Conservation (phyloP, 2,888 invertebrate genomes). For the Lasioglossum lativentre region DNA sequence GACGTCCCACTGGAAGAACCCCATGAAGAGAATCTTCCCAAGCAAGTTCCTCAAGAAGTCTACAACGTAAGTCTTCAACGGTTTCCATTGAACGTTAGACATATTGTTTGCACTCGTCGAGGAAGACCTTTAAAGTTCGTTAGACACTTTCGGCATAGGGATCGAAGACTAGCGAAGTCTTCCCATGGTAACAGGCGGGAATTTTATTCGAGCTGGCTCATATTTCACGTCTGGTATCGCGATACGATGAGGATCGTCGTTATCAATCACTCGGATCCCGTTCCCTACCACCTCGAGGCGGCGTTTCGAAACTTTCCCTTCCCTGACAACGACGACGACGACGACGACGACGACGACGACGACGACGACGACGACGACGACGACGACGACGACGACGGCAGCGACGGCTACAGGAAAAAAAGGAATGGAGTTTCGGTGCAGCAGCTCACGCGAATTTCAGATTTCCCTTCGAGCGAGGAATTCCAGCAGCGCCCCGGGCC, state of each 20-base stretch:
- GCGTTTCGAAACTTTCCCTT: constrained; percentile 59
- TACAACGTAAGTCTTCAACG: background rate
- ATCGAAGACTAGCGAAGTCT: constrained; percentile 64
- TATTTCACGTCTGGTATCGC: constrained; percentile 62
- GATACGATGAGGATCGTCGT: constrained; percentile 45
- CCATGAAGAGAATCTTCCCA: background rate
- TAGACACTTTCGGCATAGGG: constrained; percentile 64
- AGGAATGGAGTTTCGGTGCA: constrained; percentile 49
- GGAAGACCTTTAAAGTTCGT: constrained; percentile 25
- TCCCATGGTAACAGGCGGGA: constrained; percentile 63
- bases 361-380: constrained; percentile 10
- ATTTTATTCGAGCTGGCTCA: constrained; percentile 66
- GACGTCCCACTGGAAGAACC: background rate
- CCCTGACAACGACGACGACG: constrained; percentile 19
- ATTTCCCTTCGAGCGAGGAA: constrained; percentile 51
- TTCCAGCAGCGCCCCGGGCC: constrained; percentile 53
- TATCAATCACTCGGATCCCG: constrained; percentile 69
- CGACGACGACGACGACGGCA: background rate
- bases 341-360: no score
- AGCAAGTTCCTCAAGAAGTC: background rate
- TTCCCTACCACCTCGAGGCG: constrained; percentile 55
- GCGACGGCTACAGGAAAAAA: constrained; percentile 10
- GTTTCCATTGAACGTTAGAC: background rate
- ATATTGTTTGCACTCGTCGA: background rate
- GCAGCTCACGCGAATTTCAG: constrained; percentile 53